Percentiles rank a stretch among this genome's conserved stretches.
Evolutionary conservation across 92 coral and sea anemone species (phyloP).

Genomic region (Meandrina meandrites): DNA sequence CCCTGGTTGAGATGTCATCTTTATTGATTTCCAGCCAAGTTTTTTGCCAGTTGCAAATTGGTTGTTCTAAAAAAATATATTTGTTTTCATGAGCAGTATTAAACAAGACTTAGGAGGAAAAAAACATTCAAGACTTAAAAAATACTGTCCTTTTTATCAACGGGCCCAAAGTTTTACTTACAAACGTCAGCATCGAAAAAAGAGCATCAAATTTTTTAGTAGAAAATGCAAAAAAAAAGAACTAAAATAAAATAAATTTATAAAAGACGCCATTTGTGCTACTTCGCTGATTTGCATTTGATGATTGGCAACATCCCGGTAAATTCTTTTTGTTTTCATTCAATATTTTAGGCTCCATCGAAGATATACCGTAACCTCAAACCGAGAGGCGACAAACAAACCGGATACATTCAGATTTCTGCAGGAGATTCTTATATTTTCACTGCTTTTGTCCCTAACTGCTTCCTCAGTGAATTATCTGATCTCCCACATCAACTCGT

Average conservation of each 20-base stretch:
- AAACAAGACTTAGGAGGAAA: not conserved
- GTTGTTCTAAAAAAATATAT: not conserved
- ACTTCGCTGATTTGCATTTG: not conserved
- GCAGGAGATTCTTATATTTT: not conserved
- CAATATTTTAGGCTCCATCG: not conserved
- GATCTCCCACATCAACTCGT: not conserved
- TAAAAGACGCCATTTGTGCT: not conserved
- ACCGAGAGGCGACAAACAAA: constrained; percentile 7
- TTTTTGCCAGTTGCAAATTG: not conserved
- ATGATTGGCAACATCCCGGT: not conserved
- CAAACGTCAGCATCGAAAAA: not conserved
- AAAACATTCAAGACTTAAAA: not conserved
- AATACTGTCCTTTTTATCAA: not conserved
- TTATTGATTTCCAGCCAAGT: not conserved
- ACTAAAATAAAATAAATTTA: too few relatives aligned
- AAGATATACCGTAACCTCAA: constrained; percentile 1
- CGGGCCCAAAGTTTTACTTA: not conserved
- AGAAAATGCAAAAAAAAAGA: too few relatives aligned
- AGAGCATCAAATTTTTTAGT: not conserved
- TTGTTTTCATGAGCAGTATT: not conserved
- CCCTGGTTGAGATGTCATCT: not conserved
- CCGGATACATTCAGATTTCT: not conserved
- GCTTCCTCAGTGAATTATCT: not conserved
- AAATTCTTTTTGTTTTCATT: not conserved
- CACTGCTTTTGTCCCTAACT: constrained; percentile 5